phyloP scores from a whole-genome alignment of 2,113 vertebrate species.

The Calcarius ornatus region DNA sequence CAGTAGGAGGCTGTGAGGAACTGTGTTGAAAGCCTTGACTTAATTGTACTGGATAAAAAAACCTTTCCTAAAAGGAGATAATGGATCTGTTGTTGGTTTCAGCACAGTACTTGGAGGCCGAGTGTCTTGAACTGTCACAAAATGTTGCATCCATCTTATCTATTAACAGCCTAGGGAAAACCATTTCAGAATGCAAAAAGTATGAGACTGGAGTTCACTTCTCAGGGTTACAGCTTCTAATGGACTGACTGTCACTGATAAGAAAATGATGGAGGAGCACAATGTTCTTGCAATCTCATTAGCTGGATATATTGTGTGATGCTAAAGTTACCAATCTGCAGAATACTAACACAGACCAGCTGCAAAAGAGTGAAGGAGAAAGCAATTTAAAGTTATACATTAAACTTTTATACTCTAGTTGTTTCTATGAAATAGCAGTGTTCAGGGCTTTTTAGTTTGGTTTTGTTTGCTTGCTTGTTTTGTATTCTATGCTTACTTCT shows the following conservation, averaged over 20 bases:
- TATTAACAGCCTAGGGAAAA: conserved; percentile 57
- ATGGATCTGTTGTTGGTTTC: conserved; percentile 54
- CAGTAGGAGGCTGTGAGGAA: background rate
- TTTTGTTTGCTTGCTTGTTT: background rate
- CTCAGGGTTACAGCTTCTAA: conserved; percentile 66
- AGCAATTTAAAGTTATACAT: conserved; percentile 53
- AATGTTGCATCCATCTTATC: conserved; percentile 64
- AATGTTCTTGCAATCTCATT: conserved; percentile 71
- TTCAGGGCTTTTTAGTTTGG: background rate
- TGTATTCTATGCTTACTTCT: background rate
- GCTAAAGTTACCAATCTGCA: conserved; percentile 36
- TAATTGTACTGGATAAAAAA: conserved; percentile 19
- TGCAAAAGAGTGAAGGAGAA: background rate
- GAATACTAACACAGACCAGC: conserved; percentile 49
- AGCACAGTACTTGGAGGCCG: conserved; percentile 25
- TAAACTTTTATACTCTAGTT: conserved; percentile 31
- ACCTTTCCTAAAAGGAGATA: conserved; percentile 50
- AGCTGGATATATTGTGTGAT: conserved; percentile 64
- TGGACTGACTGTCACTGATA: conserved; percentile 76
- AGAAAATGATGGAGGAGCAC: conserved; percentile 72
- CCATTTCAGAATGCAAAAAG: conserved; percentile 67
- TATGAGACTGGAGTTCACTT: conserved; percentile 68
- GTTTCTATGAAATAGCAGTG: background rate
- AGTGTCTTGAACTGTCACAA: conserved; percentile 57
- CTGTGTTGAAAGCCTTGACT: background rate